Evolutionary conservation across 2,797 vertebrate genomes (phyloP), one percentile per base, ranked within the genome.

Genomic region (Glyptemys insculpta): DNA sequence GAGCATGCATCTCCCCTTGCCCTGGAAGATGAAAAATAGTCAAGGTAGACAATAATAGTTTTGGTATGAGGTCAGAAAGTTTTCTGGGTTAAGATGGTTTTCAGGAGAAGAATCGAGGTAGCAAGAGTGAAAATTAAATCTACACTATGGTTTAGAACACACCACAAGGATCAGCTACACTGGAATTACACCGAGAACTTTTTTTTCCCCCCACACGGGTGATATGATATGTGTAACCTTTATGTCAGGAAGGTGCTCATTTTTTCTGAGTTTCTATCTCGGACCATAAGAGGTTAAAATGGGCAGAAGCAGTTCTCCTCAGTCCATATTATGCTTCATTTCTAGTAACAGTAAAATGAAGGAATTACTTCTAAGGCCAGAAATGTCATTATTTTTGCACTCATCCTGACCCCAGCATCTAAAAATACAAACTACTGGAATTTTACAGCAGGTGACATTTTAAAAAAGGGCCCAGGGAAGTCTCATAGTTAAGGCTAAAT

Each of bases 401-500:
- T 98, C 95, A 93, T 95, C 88, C 89, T 97, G 96, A 98, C 96
- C 97, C 90, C 91, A 96, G 91, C 92, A 96, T 98, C 97, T 98
- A 97, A 98, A 98, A 98, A 98, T 98, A 98, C 91, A 97, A 97
- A 98, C 98, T 94, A 89, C 89, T 98, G 93, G 95, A 97, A 98
- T 98, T 97, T 98, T 98, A 95, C 89, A 98, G 96, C 95, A 98
- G 98, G 97, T 98, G 97, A 98, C 96, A 98, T 97, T 97, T 97
- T 92, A 85, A 94, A 97, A 94, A 94, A 96, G 94, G 85, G 68
- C 90, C 91, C 93, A 94, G 95, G 97, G 96, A 98, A 95, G 88
- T 92, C 95, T 98, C 97, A 98, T 96, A 98, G 95, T 92, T 91
- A 97, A 91, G 92, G 95, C 96, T 98, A 98, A 98, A 98, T 95